These are phyloP conservation scores for Coregonus sp. DNA, from an alignment of 2,797 vertebrate species.

Conservation along the genomic window DNA sequence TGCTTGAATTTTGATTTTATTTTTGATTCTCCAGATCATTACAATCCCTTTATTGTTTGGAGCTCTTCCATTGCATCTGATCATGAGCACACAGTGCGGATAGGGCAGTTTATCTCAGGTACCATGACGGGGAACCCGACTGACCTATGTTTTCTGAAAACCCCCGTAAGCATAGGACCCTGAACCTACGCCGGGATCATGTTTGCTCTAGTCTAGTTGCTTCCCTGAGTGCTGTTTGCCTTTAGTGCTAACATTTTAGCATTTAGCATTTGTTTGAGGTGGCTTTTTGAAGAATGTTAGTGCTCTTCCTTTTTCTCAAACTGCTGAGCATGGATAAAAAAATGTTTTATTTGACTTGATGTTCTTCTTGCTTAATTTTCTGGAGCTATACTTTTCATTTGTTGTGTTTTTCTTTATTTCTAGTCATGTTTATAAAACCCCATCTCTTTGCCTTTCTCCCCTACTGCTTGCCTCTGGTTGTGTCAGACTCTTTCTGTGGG, in stretches of 20 bases:
- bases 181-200: slow-evolving; percentile 14
- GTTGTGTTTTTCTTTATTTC: not conserved
- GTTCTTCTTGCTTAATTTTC: not conserved
- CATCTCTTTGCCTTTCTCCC: slow-evolving; percentile 35
- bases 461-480: slow-evolving; percentile 57
- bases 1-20: slow-evolving; percentile 36
- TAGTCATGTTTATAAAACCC: slow-evolving; percentile 38
- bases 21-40: slow-evolving; percentile 77
- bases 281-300: not conserved
- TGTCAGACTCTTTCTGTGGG: slow-evolving; percentile 88
- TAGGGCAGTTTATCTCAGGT: slow-evolving; percentile 74
- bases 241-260: slow-evolving; percentile 2
- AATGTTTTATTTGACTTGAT: not conserved
- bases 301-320: slow-evolving; percentile 17
- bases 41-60: slow-evolving; percentile 76
- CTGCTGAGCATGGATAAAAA: not conserved
- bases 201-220: slow-evolving; percentile 10
- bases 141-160: slow-evolving; percentile 34
- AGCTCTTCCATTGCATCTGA: slow-evolving; percentile 73
- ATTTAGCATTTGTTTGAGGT: slow-evolving; percentile 12
- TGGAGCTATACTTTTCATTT: not conserved
- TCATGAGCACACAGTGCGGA: slow-evolving; percentile 63
- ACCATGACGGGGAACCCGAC: slow-evolving; percentile 56
- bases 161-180: slow-evolving; percentile 55
- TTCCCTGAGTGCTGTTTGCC: slow-evolving; percentile 17